phyloP scores from a whole-genome alignment of 2,113 vertebrate genomes.

The Leucopsar rothschildi region DNA sequence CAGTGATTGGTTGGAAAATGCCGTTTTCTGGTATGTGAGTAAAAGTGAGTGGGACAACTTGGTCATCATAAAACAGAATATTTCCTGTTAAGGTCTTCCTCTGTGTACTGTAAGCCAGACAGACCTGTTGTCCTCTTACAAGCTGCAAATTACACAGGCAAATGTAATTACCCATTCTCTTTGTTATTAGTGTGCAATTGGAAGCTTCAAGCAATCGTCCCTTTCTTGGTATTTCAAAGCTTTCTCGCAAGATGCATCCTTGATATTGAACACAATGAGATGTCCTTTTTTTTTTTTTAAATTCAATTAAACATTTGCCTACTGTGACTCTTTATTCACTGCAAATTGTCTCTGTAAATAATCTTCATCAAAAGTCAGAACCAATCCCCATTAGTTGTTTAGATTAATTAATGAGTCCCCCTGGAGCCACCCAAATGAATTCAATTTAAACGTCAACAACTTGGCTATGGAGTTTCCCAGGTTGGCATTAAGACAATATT shows the following conservation, averaged over 20 bases:
- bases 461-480: slow-evolving; percentile 77
- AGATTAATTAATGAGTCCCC: slow-evolving; percentile 85
- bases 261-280: slow-evolving; percentile 77
- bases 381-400: slow-evolving; percentile 82
- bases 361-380: slow-evolving; percentile 86
- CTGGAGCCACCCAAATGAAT: slow-evolving; percentile 80
- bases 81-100: neutral
- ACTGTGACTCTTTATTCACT: slow-evolving; percentile 82
- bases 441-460: slow-evolving; percentile 82
- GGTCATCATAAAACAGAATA: neutral
- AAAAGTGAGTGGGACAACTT: neutral
- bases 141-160: slow-evolving; percentile 65
- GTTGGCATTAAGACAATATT: slow-evolving; percentile 81
- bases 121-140: slow-evolving; percentile 66
- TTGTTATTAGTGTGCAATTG: slow-evolving; percentile 63
- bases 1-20: neutral
- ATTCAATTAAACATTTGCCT: slow-evolving; percentile 85
- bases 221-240: slow-evolving; percentile 74
- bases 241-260: slow-evolving; percentile 52
- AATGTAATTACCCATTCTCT: slow-evolving; percentile 71
- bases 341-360: slow-evolving; percentile 84
- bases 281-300: slow-evolving; percentile 63
- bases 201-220: slow-evolving; percentile 58
- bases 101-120: neutral
- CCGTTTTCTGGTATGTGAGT: neutral